These are phyloP conservation scores for Apostichopus californicus DNA, from an alignment of 35 echinoderm and acorn worm genomes.

Conservation along the genomic window DNA sequence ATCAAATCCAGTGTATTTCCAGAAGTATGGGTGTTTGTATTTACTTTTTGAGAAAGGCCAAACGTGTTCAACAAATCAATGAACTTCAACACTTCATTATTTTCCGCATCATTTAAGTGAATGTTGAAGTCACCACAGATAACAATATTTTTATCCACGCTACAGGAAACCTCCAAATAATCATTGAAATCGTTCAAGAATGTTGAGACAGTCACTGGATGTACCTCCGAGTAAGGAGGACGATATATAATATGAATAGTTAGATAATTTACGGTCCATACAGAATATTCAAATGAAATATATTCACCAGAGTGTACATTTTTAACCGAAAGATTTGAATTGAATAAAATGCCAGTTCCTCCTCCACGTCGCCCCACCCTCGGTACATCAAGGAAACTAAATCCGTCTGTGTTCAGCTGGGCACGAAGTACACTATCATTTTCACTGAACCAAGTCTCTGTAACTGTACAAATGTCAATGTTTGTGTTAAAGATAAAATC, in stretches of 20 bases:
- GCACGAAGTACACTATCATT: neutral
- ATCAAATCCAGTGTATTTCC: constrained; percentile 35
- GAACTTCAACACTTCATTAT: neutral
- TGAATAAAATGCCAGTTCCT: neutral
- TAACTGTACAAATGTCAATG: neutral
- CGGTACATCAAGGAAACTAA: neutral
- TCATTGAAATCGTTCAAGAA: constrained; percentile 12
- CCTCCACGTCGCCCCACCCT: neutral
- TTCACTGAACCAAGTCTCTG: neutral
- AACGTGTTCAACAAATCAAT: neutral
- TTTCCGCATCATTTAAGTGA: neutral
- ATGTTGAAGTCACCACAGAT: constrained; percentile 34
- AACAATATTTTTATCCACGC: neutral
- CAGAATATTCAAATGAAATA: neutral
- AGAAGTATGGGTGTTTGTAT: neutral
- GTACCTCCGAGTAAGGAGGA: neutral
- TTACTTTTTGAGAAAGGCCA: neutral
- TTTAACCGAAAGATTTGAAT: neutral
- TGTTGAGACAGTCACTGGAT: neutral
- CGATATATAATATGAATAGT: constrained; percentile 1
- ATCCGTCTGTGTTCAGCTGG: neutral
- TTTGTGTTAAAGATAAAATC: neutral
- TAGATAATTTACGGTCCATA: neutral
- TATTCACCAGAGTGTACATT: neutral
- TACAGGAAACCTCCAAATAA: neutral